Evolutionary conservation across 2,888 invertebrate species (phyloP).

Genomic region (Drosophila setosimentum): DNA sequence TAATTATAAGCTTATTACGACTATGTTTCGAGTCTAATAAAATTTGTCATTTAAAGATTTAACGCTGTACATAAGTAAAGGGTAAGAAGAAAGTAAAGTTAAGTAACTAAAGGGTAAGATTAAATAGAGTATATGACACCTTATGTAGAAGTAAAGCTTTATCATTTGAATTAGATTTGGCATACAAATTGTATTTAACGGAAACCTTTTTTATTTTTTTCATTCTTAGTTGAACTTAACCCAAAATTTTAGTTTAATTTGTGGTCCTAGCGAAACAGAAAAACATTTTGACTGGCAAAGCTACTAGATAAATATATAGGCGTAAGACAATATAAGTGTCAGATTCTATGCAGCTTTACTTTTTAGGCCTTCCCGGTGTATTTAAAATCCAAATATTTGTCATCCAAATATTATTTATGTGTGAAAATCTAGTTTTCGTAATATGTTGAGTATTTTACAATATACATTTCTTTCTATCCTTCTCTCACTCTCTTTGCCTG

Average conservation of each 20-base stretch:
- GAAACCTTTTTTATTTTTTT: not conserved
- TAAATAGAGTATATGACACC: not conserved
- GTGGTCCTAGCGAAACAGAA: not conserved
- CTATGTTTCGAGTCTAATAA: constrained; percentile 1
- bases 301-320: not conserved
- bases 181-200: not conserved
- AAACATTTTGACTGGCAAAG: not conserved
- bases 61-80: not conserved
- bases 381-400: not conserved
- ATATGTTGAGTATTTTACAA: not conserved
- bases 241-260: too few species aligned
- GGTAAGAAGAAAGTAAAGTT: not conserved
- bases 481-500: not conserved
- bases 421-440: not conserved
- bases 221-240: not conserved
- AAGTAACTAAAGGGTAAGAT: not conserved
- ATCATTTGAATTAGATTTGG: not conserved
- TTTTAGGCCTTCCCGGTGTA: not conserved
- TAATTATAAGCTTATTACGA: not conserved
- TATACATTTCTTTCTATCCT: not conserved
- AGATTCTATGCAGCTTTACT: not conserved
- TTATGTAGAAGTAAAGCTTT: not conserved
- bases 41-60: not conserved
- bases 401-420: not conserved
- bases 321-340: not conserved